Evolutionary conservation across 64 coral and sea anemone genomes (phyloP), one percentile per base, ranked within the genome.

Genomic region (Hydrozoanthus tunicans): DNA sequence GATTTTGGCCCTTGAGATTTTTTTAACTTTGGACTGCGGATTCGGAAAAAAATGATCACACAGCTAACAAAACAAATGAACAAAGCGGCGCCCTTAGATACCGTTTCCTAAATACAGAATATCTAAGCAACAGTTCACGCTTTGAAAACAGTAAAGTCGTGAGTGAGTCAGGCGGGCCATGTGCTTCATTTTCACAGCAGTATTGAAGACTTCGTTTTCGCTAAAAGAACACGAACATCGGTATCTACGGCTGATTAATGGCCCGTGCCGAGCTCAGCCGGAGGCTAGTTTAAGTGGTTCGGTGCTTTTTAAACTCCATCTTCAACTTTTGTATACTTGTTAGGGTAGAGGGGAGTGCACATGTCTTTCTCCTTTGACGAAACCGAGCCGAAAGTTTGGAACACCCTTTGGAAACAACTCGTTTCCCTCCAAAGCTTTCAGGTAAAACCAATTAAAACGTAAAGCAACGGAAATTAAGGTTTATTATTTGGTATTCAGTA

Each of bases 191-290:
- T 24, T 14, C 62, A 14, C 6, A 51, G 24, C 9, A 74, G 12
- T 6, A 13, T 32, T 58, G 3, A 64, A 6, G 58, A 15, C 52
- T 64, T 82, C 20, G 10, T 63, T 82, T 64, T 64, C 51, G 65
- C 43, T 6, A 82, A 23, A 79, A 24, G 59, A 81, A 62, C 32
- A 55, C 51, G 53, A 88, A 88, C 53, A 56, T 67, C 59, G 56
- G 67, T 70, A 32, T 70, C 80, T 5, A 82, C 62, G 26, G 61
- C 56, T 88, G 67, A 74, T 75, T 69, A 69, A 60, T 73, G 23
- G 67, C 55, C 83, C 67, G 68, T 88, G 83, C 55, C 84, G 3
- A 9, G 56, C n/a, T 75, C 23, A 88, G 84, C 84, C 84, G 24
- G 55, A 88, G 84, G 84, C 84, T 20, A 88, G 54, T 70, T 27